Percentiles rank a stretch among this genome's conserved stretches.
Evolutionary conservation across 2,113 vertebrate species (phyloP).

Genomic region (Lontra canadensis): DNA sequence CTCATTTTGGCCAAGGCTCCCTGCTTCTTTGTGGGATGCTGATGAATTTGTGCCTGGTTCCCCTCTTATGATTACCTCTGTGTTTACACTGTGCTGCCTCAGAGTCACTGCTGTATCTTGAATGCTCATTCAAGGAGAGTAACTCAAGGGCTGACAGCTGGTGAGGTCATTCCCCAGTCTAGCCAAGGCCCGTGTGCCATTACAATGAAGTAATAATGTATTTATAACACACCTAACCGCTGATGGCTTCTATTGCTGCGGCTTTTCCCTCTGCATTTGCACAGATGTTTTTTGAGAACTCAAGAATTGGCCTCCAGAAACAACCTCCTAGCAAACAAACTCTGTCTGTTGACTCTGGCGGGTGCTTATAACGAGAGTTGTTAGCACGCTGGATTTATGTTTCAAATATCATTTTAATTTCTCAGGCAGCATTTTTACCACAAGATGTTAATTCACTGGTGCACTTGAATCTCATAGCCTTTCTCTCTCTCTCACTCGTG

Average conservation of each 20-base stretch:
- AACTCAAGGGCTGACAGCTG: conserved; percentile 80
- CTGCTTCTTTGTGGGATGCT: not conserved
- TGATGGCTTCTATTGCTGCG: conserved; percentile 84
- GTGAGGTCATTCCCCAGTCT: conserved; percentile 85
- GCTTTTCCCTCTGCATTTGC: conserved; percentile 65
- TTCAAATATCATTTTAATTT: conserved; percentile 90
- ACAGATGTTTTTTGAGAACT: conserved; percentile 86
- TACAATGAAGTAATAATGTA: conserved; percentile 89
- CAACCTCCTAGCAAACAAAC: conserved; percentile 85
- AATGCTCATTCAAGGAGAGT: conserved; percentile 61
- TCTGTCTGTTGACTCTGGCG: conserved; percentile 87
- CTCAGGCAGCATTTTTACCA: conserved; percentile 84
- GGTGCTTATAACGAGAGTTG: conserved; percentile 83
- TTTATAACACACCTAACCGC: conserved; percentile 88
- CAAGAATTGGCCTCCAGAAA: conserved; percentile 82
- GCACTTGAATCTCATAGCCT: conserved; percentile 77
- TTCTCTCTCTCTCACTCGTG: not conserved
- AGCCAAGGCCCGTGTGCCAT: conserved; percentile 84
- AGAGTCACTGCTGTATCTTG: conserved; percentile 17
- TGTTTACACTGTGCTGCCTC: not conserved
- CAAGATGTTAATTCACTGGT: conserved; percentile 85
- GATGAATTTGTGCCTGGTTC: conserved; percentile 16
- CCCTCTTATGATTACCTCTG: not conserved
- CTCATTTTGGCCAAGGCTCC: not conserved
- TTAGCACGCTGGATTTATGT: conserved; percentile 88